These are phyloP conservation scores for Drosophila paulistorum DNA, from an alignment of 1,140 invertebrate species.

Conservation along the genomic window DNA sequence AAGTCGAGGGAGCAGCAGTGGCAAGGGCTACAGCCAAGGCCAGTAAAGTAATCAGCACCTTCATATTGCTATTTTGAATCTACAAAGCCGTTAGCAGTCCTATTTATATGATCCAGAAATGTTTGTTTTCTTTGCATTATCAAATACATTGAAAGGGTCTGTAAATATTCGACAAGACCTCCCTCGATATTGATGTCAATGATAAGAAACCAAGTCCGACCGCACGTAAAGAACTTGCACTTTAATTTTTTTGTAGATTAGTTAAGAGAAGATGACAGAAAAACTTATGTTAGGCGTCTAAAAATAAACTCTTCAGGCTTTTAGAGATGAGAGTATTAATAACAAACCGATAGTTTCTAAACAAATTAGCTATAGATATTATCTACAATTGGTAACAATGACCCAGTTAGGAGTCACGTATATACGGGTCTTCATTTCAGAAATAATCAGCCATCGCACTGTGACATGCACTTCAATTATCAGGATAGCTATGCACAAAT, in stretches of 20 bases:
- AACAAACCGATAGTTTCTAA: too few relatives aligned
- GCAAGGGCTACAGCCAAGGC: conserved; percentile 40
- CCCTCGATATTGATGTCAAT: neutral
- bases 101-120: neutral
- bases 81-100: neutral
- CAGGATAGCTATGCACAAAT: neutral
- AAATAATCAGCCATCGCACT: neutral
- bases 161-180: conserved; percentile 3
- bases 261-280: neutral
- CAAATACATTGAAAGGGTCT: neutral
- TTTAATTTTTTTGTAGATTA: neutral
- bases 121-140: neutral
- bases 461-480: conserved; percentile 3
- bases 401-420: too few relatives aligned
- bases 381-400: too few relatives aligned
- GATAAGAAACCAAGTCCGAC: neutral
- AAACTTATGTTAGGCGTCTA: neutral
- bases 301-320: too few relatives aligned
- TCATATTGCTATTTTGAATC: neutral
- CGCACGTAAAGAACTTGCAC: neutral
- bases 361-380: too few relatives aligned
- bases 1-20: conserved; percentile 31
- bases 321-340: too few relatives aligned
- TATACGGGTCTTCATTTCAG: neutral
- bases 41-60: conserved; percentile 39